A percentile compares a stretch with the other conserved stretches of the same genome.
phyloP scores from a whole-genome alignment of 1,140 invertebrate genomes.

The Sminthurinus signatus region DNA sequence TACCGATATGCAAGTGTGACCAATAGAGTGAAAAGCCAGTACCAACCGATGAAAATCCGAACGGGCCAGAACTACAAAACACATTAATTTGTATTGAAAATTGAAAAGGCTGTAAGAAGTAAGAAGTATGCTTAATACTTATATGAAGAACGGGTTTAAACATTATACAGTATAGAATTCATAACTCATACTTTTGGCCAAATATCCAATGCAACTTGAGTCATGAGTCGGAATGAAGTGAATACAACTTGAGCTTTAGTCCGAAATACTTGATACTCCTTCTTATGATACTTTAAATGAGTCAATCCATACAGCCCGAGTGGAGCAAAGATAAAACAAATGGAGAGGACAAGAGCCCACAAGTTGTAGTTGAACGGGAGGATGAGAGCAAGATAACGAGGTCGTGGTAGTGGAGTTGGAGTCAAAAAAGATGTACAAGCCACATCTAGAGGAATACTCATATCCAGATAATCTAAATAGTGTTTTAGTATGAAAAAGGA shows the following conservation, averaged over 20 bases:
- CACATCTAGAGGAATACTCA: conserved; percentile 68
- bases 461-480: conserved; percentile 61
- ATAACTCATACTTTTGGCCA: too few species aligned
- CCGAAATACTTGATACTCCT: conserved; percentile 20
- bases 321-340: conserved; percentile 33
- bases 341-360: conserved; percentile 26
- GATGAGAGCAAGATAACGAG: conserved; percentile 71
- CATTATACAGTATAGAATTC: too few species aligned
- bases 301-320: conserved; percentile 15
- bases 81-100: too few species aligned
- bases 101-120: too few species aligned
- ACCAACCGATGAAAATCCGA: conserved; percentile 70
- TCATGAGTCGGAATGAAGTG: conserved; percentile 31
- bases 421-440: conserved; percentile 76
- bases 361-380: conserved; percentile 62
- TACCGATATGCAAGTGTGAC: conserved; percentile 67
- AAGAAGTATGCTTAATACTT: too few species aligned
- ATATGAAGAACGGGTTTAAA: too few species aligned
- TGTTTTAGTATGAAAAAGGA: conserved; percentile 66
- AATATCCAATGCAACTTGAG: conserved; percentile 33
- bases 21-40: conserved; percentile 74
- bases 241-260: conserved; percentile 15
- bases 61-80: conserved; percentile 68
- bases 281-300: background rate
- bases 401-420: conserved; percentile 69